A percentile compares a stretch with the other conserved stretches of the same genome.
These are phyloP conservation scores for Oegoconia quadripuncta DNA, from an alignment of 2,888 invertebrate genomes.

Conservation along the genomic window DNA sequence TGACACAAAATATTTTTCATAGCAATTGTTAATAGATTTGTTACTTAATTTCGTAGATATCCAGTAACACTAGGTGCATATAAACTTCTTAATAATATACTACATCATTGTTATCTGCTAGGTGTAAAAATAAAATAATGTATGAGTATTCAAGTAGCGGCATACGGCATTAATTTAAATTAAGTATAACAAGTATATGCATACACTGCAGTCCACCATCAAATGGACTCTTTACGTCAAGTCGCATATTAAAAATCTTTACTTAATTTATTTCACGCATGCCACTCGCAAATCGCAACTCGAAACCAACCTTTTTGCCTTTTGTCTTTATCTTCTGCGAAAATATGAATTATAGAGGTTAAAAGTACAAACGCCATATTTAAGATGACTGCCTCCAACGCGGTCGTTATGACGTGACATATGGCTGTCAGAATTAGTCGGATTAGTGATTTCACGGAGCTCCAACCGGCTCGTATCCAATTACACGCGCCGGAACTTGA, in stretches of 20 bases:
- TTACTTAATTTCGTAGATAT: too few relatives aligned
- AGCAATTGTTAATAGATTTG: too few relatives aligned
- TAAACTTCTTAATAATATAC: too few relatives aligned
- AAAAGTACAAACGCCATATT: constrained; percentile 20
- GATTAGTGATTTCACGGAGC: constrained; percentile 77
- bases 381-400: constrained; percentile 37
- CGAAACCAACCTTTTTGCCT: constrained; percentile 6
- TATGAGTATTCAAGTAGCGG: too few relatives aligned
- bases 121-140: too few relatives aligned
- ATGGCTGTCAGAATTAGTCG: constrained; percentile 78
- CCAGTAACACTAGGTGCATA: too few relatives aligned
- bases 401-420: constrained; percentile 72
- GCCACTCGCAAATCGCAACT: constrained; percentile 36
- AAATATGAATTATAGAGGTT: constrained; percentile 21
- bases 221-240: constrained; percentile 8
- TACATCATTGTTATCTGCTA: too few relatives aligned
- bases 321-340: constrained; percentile 24
- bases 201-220: too few relatives aligned
- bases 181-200: too few relatives aligned
- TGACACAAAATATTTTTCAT: too few relatives aligned
- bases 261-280: constrained; percentile 51
- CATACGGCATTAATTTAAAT: too few relatives aligned
- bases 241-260: constrained; percentile 8
- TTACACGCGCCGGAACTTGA: constrained; percentile 64
- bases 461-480: constrained; percentile 65